Base-by-base conservation (phyloP, 2,113 vertebrate genomes). In the Alouatta palliata region DNA sequence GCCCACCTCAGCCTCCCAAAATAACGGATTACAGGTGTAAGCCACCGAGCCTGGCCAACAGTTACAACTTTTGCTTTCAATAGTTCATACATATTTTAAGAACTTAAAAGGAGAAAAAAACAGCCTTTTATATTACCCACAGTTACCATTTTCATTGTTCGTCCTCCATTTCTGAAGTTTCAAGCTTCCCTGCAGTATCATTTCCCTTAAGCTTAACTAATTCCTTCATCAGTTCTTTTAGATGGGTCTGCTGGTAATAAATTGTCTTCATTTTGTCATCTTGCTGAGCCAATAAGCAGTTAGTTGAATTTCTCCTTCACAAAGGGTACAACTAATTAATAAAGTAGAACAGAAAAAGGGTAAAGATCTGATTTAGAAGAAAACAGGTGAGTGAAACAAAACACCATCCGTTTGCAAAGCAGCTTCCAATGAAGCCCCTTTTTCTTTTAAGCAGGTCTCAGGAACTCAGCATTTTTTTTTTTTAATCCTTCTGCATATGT, bases 141-240 rank as follows among this genome's bases (percentile, higher is more conserved):
- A 87, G 76, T 96, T 73, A 71, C 37, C 58, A 86, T 79, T 93
- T 92, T 93, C 47, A 73, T 61, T 71, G 8, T 66, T 92, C 37
- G 83, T 47, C 37, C 47, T 91, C 95, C 21, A 96, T 56, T 92
- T 14, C 49, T 87, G 3, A 86, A 87, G 49, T 71, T 61, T 47
- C 43, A 71, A 11, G 21, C 91, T 96, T 77, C 16, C 76, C 35
- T 82, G 40, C 14, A 75, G 23, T 23, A 43, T 77, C n/a, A 56
- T 79, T 94, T 91, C 40, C 21, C 25, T 56, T 84, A 45, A 73
- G 30, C 14, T 40, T 79, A 94, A 76, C 79, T 75, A 61, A 21
- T 52, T 73, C 5, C 21, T 61, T 71, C 58, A n/a, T 8, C 32
- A 56, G 81, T 89, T 92, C 20, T 80, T 94, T 88, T 80, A 76